phyloP scores from a whole-genome alignment of 2,888 invertebrate species.

The Acrocera orbiculus region DNA sequence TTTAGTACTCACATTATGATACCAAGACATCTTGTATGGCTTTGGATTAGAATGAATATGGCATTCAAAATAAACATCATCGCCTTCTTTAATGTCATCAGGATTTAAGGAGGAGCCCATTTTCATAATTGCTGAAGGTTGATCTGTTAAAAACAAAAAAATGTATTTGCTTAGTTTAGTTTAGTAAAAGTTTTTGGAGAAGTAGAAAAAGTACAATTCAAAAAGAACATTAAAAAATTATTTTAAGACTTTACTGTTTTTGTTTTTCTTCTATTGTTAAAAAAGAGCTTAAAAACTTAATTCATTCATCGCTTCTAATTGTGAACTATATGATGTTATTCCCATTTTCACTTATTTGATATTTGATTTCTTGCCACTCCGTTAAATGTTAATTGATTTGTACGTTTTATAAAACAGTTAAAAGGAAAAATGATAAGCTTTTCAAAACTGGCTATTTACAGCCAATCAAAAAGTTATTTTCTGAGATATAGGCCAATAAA shows the following conservation, averaged over 20 bases:
- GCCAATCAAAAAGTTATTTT: too few relatives aligned
- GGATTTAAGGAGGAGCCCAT: slow-evolving; percentile 74
- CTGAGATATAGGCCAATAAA: too few relatives aligned
- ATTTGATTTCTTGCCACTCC: too few relatives aligned
- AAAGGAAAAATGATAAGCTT: too few relatives aligned
- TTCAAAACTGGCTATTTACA: too few relatives aligned
- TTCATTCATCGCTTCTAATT: not conserved
- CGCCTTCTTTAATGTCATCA: slow-evolving; percentile 75
- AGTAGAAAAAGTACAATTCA: not conserved
- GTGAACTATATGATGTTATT: not conserved
- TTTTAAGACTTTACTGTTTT: not conserved
- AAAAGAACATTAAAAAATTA: slow-evolving; percentile 1
- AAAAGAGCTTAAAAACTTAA: not conserved
- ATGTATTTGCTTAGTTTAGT: too few relatives aligned
- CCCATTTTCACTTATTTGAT: too few relatives aligned
- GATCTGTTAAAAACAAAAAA: slow-evolving; percentile 40
- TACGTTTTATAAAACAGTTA: too few relatives aligned
- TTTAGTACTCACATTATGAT: slow-evolving; percentile 57
- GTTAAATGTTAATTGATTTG: too few relatives aligned
- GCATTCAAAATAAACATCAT: slow-evolving; percentile 80
- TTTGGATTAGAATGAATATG: slow-evolving; percentile 70
- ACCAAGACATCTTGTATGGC: slow-evolving; percentile 70
- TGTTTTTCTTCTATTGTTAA: too few relatives aligned
- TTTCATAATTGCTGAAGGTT: slow-evolving; percentile 61
- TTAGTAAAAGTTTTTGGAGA: too few relatives aligned